Percentiles rank a stretch among this genome's conserved stretches.
These are phyloP conservation scores for Carterocephalus palaemon DNA, from an alignment of 2,888 invertebrate genomes.

Conservation along the genomic window DNA sequence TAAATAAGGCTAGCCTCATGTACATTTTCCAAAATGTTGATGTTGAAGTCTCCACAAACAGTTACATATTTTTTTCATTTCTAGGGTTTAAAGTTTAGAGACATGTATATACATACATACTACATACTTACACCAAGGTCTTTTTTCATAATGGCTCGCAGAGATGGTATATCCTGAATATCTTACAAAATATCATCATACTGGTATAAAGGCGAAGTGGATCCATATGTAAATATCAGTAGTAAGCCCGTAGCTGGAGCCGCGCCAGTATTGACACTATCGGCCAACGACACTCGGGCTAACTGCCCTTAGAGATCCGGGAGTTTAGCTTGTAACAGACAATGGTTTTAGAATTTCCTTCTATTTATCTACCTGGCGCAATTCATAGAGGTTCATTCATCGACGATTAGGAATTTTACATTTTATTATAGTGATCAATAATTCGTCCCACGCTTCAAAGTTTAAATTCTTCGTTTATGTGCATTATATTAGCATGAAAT, in stretches of 20 bases:
- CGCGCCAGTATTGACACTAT: conserved; percentile 37
- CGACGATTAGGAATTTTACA: no score
- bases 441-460: no score
- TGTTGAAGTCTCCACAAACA: no score
- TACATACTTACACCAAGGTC: no score
- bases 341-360: conserved; percentile 13
- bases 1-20: no score
- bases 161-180: conserved; percentile 16
- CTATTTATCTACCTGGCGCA: background rate
- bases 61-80: no score
- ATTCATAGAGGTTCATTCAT: background rate
- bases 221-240: conserved; percentile 24
- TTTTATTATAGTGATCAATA: no score
- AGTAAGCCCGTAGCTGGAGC: conserved; percentile 29
- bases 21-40: no score
- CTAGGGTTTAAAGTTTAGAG: no score
- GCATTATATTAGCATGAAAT: no score
- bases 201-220: conserved; percentile 23
- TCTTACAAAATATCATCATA: conserved; percentile 20
- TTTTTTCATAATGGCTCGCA: background rate
- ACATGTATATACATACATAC: no score
- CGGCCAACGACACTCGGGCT: conserved; percentile 31
- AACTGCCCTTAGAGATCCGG: conserved; percentile 30
- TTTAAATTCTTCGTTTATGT: no score
- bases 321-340: conserved; percentile 18